These are phyloP conservation scores for Leistus spinibarbis DNA, from an alignment of 2,888 invertebrate genomes.

Conservation along the genomic window DNA sequence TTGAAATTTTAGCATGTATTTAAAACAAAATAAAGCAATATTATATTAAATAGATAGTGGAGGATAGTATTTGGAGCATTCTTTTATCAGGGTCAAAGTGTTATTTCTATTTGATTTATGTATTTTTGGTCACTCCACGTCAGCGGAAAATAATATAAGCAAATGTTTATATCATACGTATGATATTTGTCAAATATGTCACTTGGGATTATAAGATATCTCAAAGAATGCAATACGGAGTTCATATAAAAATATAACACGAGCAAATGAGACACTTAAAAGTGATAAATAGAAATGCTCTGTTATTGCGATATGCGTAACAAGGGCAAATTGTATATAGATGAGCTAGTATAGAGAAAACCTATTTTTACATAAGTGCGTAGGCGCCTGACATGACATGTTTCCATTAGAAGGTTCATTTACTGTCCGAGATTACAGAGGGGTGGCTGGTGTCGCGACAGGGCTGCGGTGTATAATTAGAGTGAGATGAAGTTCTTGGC, in stretches of 20 bases:
- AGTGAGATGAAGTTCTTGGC: constrained; percentile 14
- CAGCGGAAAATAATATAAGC: too few relatives aligned
- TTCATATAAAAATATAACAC: neutral
- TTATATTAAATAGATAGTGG: too few relatives aligned
- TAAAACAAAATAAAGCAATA: too few relatives aligned
- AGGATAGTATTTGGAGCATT: too few relatives aligned
- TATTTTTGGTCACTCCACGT: too few relatives aligned
- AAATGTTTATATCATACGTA: too few relatives aligned
- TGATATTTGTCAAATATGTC: neutral
- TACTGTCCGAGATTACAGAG: constrained; percentile 16
- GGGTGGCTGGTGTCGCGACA: neutral
- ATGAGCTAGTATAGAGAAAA: constrained; percentile 5
- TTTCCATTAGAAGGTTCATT: constrained; percentile 36
- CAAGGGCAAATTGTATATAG: constrained; percentile 16
- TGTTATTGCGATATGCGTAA: neutral
- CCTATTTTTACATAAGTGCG: constrained; percentile 18
- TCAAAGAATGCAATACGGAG: neutral
- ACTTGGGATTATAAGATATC: neutral
- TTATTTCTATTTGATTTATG: too few relatives aligned
- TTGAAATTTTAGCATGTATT: too few relatives aligned
- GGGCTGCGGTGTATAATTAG: constrained; percentile 15
- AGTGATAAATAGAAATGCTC: neutral
- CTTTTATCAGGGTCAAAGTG: too few relatives aligned
- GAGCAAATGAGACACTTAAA: neutral
- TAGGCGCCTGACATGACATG: constrained; percentile 24